phyloP scores from a whole-genome alignment of 2,888 invertebrate species.

The Noctua pronuba region DNA sequence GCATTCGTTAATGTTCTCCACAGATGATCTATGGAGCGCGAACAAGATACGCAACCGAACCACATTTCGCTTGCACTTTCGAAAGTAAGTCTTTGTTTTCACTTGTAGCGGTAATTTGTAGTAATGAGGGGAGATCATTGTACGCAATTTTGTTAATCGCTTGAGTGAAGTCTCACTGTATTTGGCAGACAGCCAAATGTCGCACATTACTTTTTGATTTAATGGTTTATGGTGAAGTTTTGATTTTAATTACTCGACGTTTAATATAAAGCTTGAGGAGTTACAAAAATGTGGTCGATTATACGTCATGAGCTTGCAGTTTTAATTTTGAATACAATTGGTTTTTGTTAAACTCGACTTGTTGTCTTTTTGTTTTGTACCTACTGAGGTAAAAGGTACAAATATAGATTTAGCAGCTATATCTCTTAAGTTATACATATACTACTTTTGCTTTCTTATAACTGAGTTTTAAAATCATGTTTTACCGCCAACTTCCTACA shows the following conservation, averaged over 20 bases:
- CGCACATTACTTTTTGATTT: conserved; percentile 72
- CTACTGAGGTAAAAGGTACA: background rate
- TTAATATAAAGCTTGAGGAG: conserved; percentile 59
- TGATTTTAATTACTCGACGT: conserved; percentile 71
- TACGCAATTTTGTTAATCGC: conserved; percentile 83
- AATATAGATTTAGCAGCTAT: background rate
- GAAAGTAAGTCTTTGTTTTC: conserved; percentile 89
- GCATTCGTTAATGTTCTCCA: conserved; percentile 78
- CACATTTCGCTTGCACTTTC: conserved; percentile 84
- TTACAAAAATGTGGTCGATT: conserved; percentile 51
- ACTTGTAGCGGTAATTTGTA: conserved; percentile 84
- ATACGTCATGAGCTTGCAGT: conserved; percentile 40
- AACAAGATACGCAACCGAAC: conserved; percentile 73
- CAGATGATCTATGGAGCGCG: conserved; percentile 79
- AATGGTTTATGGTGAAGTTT: conserved; percentile 68
- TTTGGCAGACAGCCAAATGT: conserved; percentile 80
- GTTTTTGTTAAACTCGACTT: background rate
- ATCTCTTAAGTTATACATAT: background rate
- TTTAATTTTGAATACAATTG: conserved; percentile 22
- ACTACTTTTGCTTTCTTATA: too few species aligned
- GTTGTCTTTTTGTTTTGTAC: conserved; percentile 1
- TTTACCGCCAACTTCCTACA: conserved; percentile 30
- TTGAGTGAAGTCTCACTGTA: conserved; percentile 75
- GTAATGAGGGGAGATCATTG: conserved; percentile 87
- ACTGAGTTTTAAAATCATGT: background rate